Evolutionary conservation across 2,888 invertebrate genomes (phyloP), one percentile per base, ranked within the genome.

Genomic region (Glaucopsyche alexis): DNA sequence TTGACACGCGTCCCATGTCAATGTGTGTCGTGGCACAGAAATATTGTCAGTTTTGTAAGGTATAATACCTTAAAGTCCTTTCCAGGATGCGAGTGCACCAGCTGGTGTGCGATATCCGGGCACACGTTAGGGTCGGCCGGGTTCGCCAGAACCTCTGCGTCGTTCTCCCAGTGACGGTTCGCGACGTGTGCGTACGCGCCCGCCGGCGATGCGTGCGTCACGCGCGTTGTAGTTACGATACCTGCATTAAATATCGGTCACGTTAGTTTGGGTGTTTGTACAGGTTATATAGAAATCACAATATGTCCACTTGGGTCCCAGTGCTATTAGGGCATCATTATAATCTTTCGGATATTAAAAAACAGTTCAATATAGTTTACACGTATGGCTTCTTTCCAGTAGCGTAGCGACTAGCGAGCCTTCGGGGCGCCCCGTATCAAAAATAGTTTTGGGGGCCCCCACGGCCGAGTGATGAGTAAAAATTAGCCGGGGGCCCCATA

Each of bases 181-280:
- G 96, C 94, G 0, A 90, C 87, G 80, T 95, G 95, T 0, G 96
- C 96, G 82, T 94, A 96, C 0, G 94, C 87, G 1, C 94, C 94
- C 0, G 95, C 94, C 0, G 96, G 96, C 3, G 96, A 96, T 0
- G 96, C 97, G 84, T 97, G 96, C 0, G 97, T 97, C 0, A 97
- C 91, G 72, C 96, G 93, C 0, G 96, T 95, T 0, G 95, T 96
- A 0, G 97, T 97, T 7, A 97, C 96, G 5, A 95, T 82, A 7
- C 95, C 95, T 75, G 91, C 64, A 52, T 8, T 42, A 13, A 14
- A 19, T 55, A 16, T 8, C 9, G 4, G 16, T 4, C 11, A 55
- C 11, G 16, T 55, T 50, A 7, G 1, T 50, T 52, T 16, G 29
- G 8, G 52, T n/a, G 16, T 52, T 52, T 16, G 3, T 52, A 16